Conservation (phyloP, 2,797 vertebrate species). For the Chelon auratus region DNA sequence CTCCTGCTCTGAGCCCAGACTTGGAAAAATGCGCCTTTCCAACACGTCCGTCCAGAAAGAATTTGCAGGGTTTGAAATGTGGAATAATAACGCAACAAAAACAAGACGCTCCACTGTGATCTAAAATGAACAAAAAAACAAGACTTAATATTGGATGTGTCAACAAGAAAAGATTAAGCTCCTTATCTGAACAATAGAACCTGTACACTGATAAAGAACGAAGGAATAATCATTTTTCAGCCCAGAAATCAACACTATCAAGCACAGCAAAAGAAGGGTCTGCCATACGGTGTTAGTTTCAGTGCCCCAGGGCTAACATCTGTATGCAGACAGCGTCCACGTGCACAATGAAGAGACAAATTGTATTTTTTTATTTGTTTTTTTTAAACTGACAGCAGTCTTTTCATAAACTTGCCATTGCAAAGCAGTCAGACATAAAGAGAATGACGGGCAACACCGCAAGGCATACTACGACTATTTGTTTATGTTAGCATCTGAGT, state of each 20-base stretch:
- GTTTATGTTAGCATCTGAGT: constrained; percentile 42
- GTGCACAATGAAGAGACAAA: constrained; percentile 55
- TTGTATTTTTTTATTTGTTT: constrained; percentile 10
- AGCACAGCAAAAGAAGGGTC: constrained; percentile 39
- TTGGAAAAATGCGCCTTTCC: constrained; percentile 21
- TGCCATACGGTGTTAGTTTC: constrained; percentile 66
- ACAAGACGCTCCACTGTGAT: constrained; percentile 3
- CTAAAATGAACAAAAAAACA: not conserved
- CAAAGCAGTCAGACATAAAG: constrained; percentile 54
- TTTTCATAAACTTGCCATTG: constrained; percentile 52
- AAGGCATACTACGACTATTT: constrained; percentile 47
- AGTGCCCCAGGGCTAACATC: constrained; percentile 67
- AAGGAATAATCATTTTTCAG: constrained; percentile 23
- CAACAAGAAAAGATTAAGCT: constrained; percentile 25
- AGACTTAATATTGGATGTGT: not conserved
- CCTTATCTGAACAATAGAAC: constrained; percentile 15
- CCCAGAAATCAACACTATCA: constrained; percentile 40
- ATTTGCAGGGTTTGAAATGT: constrained; percentile 9
- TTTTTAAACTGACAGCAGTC: constrained; percentile 39
- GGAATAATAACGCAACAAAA: constrained; percentile 1
- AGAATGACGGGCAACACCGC: constrained; percentile 48
- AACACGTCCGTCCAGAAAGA: constrained; percentile 18
- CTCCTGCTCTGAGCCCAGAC: constrained; percentile 6
- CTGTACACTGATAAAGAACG: constrained; percentile 26
- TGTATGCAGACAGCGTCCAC: constrained; percentile 63